Percentiles rank a stretch among this genome's conserved stretches.
Evolutionary conservation across 2,888 invertebrate species (phyloP).

Genomic region (Catonia carolina): DNA sequence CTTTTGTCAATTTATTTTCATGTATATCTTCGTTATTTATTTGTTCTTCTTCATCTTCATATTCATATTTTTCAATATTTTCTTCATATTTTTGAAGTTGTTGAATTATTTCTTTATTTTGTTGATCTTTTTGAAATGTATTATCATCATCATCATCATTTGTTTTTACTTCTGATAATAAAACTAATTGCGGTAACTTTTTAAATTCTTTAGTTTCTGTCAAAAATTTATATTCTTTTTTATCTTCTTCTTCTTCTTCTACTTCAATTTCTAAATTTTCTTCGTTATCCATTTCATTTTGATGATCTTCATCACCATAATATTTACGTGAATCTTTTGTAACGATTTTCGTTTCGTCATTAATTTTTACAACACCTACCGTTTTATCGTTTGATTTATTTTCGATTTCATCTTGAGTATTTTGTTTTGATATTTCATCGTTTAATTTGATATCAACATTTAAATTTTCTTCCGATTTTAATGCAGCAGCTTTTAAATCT

Average conservation of each 20-base stretch:
- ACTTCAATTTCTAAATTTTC: background rate
- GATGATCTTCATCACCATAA: constrained; percentile 26
- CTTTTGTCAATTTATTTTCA: too few species aligned
- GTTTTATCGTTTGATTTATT: constrained; percentile 11
- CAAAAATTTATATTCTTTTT: too few species aligned
- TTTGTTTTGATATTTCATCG: background rate
- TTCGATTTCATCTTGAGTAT: constrained; percentile 22
- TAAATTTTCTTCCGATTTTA: constrained; percentile 43
- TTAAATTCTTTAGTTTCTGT: background rate
- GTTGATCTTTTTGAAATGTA: too few species aligned
- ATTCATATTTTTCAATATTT: constrained; percentile 15
- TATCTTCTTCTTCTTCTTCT: too few species aligned
- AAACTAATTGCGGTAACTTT: background rate
- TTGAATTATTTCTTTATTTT: constrained; percentile 35
- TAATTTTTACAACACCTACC: too few species aligned
- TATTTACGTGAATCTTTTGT: too few species aligned
- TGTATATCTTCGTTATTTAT: too few species aligned
- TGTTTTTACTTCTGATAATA: background rate
- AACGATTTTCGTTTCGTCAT: too few species aligned
- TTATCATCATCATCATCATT: background rate
- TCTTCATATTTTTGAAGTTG: constrained; percentile 36
- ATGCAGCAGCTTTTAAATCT: constrained; percentile 54
- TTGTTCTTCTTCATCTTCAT: background rate
- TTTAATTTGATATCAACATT: background rate
- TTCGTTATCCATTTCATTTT: constrained; percentile 8